Evolutionary conservation across 2,113 vertebrate species (phyloP), one percentile per base, ranked within the genome.

Genomic region (Pluvialis apricaria): DNA sequence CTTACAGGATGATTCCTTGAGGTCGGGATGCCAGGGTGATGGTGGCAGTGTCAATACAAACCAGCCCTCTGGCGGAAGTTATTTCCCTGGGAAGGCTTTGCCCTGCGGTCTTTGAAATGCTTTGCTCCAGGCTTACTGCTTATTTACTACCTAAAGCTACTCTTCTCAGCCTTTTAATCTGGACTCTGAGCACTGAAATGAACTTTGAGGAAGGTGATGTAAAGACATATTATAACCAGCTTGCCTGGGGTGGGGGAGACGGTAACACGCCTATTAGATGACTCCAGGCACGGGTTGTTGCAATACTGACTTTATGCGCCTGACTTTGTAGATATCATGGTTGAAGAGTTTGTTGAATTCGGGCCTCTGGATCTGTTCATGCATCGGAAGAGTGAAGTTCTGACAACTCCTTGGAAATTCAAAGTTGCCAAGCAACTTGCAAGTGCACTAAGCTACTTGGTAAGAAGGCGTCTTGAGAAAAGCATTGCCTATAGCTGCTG

Each of bases 371-470:
- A 99, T 87, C 93, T 99, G 86, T 99, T 99, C 61, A 99, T 99
- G 99, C 99, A 98, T 77, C 98, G 98, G 80, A 98, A 98, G 51
- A 98, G 98, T 5, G 98, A 97, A 40, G 94, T 97, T 22, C 99
- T 99, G 73, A 98, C 98, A 76, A 99, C 99, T 5, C 97, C 98
- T 0, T 99, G 99, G 99, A 99, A 99, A 96, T 99, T 99, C 97
- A 99, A 99, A 94, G 99, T 99, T 73, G 99, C 99, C 96, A 99
- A 99, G 82, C 99, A 99, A 91, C 98, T 99, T 70, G 99, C 99
- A 44, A 98, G 99, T 9, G 99, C 99, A 15, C 98, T 99, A 52
- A 99, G 99, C 97, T 99, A 99, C 97, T 95, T 99, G 99, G 99
- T 99, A 96, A 99, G 98, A 36, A 57, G 24, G 20, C 12, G 3